A percentile compares a stretch with the other conserved stretches of the same genome.
Conservation (phyloP, 2,113 vertebrate genomes). For the Leucopsar rothschildi region DNA sequence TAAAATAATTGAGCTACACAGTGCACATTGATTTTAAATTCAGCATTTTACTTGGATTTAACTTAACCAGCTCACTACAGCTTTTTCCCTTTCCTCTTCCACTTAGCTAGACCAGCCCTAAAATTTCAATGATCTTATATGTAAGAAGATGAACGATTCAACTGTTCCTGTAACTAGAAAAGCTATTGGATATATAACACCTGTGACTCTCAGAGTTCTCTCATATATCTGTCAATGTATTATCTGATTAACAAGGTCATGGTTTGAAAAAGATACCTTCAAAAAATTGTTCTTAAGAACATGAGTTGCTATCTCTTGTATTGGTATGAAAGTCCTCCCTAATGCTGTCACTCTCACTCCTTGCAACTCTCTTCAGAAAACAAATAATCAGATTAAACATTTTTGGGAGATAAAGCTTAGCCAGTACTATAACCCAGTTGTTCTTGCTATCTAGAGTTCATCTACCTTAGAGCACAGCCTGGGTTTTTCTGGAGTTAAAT, state of each 20-base stretch:
- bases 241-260: neutral
- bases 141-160: neutral
- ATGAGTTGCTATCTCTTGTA: neutral
- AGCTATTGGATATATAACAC: neutral
- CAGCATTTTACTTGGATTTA: neutral
- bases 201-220: neutral
- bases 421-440: neutral
- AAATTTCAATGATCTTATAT: neutral
- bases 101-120: neutral
- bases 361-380: neutral
- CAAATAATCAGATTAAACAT: neutral
- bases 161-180: neutral
- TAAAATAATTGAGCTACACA: neutral
- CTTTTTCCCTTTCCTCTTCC: neutral
- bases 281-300: neutral
- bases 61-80: neutral
- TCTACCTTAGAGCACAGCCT: neutral
- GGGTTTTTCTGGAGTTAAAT: neutral
- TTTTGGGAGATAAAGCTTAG: neutral
- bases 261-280: neutral
- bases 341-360: neutral
- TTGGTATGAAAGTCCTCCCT: neutral
- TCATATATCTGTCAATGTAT: neutral
- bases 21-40: neutral
- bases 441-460: neutral